These are phyloP conservation scores for Atherinosoma microstoma DNA, from an alignment of 2,797 vertebrate genomes.

Conservation along the genomic window DNA sequence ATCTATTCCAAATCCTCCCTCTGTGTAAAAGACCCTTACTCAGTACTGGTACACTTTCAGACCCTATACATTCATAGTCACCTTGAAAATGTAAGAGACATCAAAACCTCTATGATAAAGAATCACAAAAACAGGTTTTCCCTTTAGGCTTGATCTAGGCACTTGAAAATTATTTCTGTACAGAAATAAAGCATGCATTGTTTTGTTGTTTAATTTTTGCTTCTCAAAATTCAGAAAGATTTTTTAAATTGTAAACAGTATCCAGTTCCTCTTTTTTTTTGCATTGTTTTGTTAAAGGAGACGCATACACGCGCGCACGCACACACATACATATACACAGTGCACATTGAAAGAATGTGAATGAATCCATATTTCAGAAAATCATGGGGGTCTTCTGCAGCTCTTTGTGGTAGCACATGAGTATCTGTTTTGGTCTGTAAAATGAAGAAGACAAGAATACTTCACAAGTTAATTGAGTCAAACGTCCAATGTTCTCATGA, in stretches of 20 bases:
- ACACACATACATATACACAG: slow-evolving; percentile 24
- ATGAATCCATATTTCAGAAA: slow-evolving; percentile 28
- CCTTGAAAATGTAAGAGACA: slow-evolving; percentile 41
- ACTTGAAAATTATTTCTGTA: slow-evolving; percentile 87
- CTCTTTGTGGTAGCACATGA: slow-evolving; percentile 12
- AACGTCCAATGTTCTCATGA: slow-evolving; percentile 23
- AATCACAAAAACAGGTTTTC: slow-evolving; percentile 83
- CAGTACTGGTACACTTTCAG: slow-evolving; percentile 44
- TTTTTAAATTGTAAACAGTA: slow-evolving; percentile 91
- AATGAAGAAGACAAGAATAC: slow-evolving; percentile 22
- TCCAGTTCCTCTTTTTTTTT: slow-evolving; percentile 72
- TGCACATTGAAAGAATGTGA: slow-evolving; percentile 31
- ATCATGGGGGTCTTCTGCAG: slow-evolving; percentile 1
- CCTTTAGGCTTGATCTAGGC: slow-evolving; percentile 89
- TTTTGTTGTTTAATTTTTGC: slow-evolving; percentile 66
- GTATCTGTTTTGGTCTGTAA: slow-evolving; percentile 26
- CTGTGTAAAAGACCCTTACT: slow-evolving; percentile 53
- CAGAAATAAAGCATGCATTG: slow-evolving; percentile 90
- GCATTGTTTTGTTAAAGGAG: slow-evolving; percentile 48
- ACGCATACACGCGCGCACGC: background rate
- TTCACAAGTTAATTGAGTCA: slow-evolving; percentile 14
- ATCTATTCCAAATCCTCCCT: slow-evolving; percentile 32
- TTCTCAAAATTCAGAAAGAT: slow-evolving; percentile 71
- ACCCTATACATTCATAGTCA: slow-evolving; percentile 65
- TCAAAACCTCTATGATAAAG: slow-evolving; percentile 80